Conservation (phyloP, 2,113 vertebrate genomes). For the Centropus unirufus region DNA sequence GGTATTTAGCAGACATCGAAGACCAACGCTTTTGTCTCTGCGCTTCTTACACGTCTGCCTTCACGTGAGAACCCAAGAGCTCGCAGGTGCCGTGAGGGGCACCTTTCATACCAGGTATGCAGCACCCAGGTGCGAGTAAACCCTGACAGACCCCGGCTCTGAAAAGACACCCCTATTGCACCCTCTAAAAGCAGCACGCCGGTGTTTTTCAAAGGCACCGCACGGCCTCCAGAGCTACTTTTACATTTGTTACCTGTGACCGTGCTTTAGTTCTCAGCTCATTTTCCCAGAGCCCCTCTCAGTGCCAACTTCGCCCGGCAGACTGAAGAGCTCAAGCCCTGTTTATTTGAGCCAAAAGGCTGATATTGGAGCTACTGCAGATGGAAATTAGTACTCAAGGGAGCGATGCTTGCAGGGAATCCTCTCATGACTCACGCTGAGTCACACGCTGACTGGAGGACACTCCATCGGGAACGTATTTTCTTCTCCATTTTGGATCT, state of each 20-base stretch:
- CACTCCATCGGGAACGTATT: background rate
- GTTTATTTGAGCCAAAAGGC: background rate
- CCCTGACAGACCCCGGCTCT: background rate
- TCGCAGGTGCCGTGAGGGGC: background rate
- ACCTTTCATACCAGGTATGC: background rate
- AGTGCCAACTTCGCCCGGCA: background rate
- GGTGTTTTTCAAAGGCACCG: background rate
- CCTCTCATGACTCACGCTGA: background rate
- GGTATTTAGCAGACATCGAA: background rate
- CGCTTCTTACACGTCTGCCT: background rate
- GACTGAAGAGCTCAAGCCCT: background rate
- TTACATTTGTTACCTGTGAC: background rate
- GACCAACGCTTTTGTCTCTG: background rate
- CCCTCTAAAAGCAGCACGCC: background rate
- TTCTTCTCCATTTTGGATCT: background rate
- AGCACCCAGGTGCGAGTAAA: background rate
- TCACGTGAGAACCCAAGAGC: background rate
- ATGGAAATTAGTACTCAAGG: slow-evolving; percentile 36
- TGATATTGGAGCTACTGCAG: background rate
- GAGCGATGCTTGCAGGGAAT: slow-evolving; percentile 37
- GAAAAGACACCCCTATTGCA: background rate
- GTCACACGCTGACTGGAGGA: background rate
- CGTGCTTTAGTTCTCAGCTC: rapidly evolving
- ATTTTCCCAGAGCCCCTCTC: background rate
- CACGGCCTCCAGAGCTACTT: background rate